phyloP scores from a whole-genome alignment of 2,888 invertebrate genomes.

The Agrotis segetum region DNA sequence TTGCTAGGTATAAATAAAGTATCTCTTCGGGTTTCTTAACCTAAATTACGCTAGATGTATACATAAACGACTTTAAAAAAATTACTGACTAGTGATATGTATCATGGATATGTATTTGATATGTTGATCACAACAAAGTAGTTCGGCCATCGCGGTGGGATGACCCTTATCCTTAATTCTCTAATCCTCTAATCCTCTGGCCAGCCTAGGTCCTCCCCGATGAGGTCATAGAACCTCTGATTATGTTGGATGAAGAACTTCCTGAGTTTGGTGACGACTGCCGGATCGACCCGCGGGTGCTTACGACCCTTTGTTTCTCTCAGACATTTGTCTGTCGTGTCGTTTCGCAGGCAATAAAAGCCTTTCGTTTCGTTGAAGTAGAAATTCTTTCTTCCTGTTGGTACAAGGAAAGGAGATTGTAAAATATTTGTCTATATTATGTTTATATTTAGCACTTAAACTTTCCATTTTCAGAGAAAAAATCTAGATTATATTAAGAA shows the following conservation, averaged over 20 bases:
- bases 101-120: constrained; percentile 77
- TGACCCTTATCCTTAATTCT: constrained; percentile 30
- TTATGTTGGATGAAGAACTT: constrained; percentile 98
- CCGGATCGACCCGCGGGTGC: constrained; percentile 96
- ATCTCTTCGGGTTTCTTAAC: constrained; percentile 75
- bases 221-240: constrained; percentile 97
- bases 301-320: constrained; percentile 95
- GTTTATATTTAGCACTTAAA: no score
- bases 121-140: constrained; percentile 82
- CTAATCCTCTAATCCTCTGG: constrained; percentile 94
- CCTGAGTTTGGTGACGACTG: constrained; percentile 94
- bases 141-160: constrained; percentile 39
- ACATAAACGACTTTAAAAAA: constrained; percentile 88
- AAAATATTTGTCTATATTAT: background rate
- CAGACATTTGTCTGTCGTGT: constrained; percentile 96
- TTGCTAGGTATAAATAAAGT: constrained; percentile 74
- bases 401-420: constrained; percentile 41
- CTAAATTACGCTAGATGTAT: constrained; percentile 84
- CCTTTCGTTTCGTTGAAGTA: constrained; percentile 99
- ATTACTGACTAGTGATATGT: constrained; percentile 86
- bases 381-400: constrained; percentile 95
- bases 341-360: constrained; percentile 97
- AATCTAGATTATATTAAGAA: background rate
- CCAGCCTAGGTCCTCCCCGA: constrained; percentile 98
- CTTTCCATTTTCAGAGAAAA: background rate